Evolutionary conservation across 2,113 vertebrate genomes (phyloP).

Genomic region (Oophaga pumilio): DNA sequence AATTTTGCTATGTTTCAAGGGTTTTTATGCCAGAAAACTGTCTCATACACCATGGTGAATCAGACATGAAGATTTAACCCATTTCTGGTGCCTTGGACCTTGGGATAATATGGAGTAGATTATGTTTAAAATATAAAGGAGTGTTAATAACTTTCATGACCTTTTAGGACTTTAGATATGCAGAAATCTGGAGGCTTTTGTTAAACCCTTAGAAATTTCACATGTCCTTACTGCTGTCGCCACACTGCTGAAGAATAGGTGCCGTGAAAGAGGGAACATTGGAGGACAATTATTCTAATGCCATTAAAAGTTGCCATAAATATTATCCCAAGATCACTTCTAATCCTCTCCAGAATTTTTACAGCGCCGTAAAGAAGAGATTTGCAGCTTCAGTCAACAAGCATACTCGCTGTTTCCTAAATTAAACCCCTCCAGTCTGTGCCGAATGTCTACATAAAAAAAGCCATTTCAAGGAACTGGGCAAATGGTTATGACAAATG

Average conservation of each 20-base stretch:
- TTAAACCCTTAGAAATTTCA: conserved; percentile 78
- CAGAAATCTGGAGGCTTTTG: conserved; percentile 61
- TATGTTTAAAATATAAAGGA: not conserved
- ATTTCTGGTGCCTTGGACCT: no score
- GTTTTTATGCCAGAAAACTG: no score
- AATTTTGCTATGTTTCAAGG: no score
- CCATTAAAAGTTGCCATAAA: conserved; percentile 88
- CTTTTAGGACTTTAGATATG: conserved; percentile 63
- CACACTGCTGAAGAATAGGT: conserved; percentile 74
- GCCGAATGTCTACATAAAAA: conserved; percentile 82
- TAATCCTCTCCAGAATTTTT: conserved; percentile 86
- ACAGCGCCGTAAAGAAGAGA: conserved; percentile 84
- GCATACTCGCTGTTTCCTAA: conserved; percentile 84
- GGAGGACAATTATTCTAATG: conserved; percentile 81
- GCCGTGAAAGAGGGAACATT: conserved; percentile 71
- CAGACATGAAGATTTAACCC: no score
- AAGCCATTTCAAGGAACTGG: conserved; percentile 81
- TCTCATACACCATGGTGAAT: no score
- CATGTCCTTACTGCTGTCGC: conserved; percentile 61
- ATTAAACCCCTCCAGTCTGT: conserved; percentile 86
- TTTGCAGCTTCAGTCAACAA: conserved; percentile 82
- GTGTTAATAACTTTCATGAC: not conserved
- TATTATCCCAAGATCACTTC: conserved; percentile 85
- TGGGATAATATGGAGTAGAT: no score
- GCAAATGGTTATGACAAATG: conserved; percentile 84